Percentiles rank a stretch among this genome's conserved stretches.
phyloP scores from a whole-genome alignment of 2,797 vertebrate species.

The Scarus forsteni region DNA sequence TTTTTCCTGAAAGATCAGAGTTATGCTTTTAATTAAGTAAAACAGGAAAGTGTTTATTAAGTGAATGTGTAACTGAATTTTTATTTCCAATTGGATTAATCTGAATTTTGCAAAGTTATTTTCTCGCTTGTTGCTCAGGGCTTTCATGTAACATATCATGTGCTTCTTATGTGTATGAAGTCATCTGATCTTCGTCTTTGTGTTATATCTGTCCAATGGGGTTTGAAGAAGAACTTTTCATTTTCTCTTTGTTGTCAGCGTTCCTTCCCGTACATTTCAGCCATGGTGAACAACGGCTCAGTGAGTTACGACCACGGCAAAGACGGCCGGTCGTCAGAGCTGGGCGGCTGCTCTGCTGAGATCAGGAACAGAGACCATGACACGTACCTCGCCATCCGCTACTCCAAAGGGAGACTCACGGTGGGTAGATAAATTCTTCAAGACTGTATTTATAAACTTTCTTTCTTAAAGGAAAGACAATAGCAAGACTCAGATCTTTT shows the following conservation, averaged over 20 bases:
- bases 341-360: conserved; percentile 94
- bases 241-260: conserved; percentile 78
- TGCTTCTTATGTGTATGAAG: not conserved
- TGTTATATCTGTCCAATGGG: not conserved
- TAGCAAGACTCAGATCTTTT: not conserved
- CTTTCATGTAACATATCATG: not conserved
- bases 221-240: too few species aligned
- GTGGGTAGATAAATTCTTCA: conserved; percentile 76
- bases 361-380: conserved; percentile 94
- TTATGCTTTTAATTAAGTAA: too few species aligned
- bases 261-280: conserved; percentile 95
- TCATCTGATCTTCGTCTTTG: not conserved
- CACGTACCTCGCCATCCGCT: conserved; percentile 95
- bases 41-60: too few species aligned
- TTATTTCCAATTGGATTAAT: too few species aligned
- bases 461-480: not conserved
- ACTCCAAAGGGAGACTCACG: conserved; percentile 93
- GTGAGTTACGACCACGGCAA: conserved; percentile 95
- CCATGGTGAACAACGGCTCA: conserved; percentile 97
- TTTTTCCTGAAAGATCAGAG: too few species aligned
- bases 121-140: not conserved
- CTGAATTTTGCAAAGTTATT: not conserved
- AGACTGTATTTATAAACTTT: too few species aligned
- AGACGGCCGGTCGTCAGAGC: conserved; percentile 92
- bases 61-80: too few species aligned